These are phyloP conservation scores for Drosophila repleta DNA, from an alignment of 1,140 invertebrate genomes.

Conservation along the genomic window DNA sequence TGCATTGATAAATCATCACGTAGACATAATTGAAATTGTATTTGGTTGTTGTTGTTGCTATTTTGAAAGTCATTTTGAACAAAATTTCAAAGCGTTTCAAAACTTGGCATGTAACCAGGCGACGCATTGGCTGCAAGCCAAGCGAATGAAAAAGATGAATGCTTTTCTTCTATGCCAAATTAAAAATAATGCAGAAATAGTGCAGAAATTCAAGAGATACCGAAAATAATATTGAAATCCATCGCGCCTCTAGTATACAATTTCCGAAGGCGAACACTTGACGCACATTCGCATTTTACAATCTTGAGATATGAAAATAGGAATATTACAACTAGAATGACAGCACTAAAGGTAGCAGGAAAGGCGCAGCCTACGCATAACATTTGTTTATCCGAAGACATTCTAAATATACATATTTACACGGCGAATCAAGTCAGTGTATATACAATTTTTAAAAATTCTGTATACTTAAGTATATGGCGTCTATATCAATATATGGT, in stretches of 20 bases:
- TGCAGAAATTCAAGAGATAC: conserved; percentile 15
- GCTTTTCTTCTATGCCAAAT: conserved; percentile 55
- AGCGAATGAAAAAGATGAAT: conserved; percentile 48
- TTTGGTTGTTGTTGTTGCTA: conserved; percentile 16
- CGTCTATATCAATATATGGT: conserved; percentile 56
- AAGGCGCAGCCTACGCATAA: conserved; percentile 45
- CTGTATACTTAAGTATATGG: conserved; percentile 12
- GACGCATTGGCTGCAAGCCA: conserved; percentile 62
- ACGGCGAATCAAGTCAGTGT: conserved; percentile 46
- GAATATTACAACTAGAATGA: conserved; percentile 4
- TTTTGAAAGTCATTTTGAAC: conserved; percentile 69
- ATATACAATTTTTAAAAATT: conserved; percentile 6
- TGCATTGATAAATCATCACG: conserved; percentile 61
- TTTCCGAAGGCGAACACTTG: conserved; percentile 30
- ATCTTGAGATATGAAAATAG: conserved; percentile 17
- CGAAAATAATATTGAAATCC: conserved; percentile 2
- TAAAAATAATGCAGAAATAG: conserved; percentile 63
- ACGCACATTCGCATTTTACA: conserved; percentile 21
- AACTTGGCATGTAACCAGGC: conserved; percentile 70
- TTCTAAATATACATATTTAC: conserved; percentile 61
- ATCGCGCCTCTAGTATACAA: conserved; percentile 19
- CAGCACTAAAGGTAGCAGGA: conserved; percentile 16
- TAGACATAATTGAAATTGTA: conserved; percentile 74
- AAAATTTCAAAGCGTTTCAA: conserved; percentile 58
- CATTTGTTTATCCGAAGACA: conserved; percentile 63